Conservation (phyloP, 2,888 invertebrate genomes). For the Germaria angustata region DNA sequence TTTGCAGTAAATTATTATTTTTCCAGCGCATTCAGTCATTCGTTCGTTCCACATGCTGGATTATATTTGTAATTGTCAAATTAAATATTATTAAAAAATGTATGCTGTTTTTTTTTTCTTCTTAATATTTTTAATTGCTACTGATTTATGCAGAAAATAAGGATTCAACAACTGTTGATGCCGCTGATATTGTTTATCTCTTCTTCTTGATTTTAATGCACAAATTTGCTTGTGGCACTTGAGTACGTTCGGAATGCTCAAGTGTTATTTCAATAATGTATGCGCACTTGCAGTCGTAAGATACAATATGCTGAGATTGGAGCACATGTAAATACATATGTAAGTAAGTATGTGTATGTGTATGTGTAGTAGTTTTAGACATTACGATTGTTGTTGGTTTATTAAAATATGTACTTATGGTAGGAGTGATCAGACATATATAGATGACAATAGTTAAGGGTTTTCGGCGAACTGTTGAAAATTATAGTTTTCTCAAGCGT, state of each 20-base stretch:
- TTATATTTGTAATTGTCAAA: slow-evolving; percentile 28
- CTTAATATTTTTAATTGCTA: slow-evolving; percentile 25
- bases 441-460: neutral
- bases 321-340: neutral
- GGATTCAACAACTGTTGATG: slow-evolving; percentile 7
- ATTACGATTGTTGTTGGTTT: slow-evolving; percentile 5
- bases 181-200: neutral
- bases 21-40: slow-evolving; percentile 1
- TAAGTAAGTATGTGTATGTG: neutral
- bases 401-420: neutral
- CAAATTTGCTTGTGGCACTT: slow-evolving; percentile 24
- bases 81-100: slow-evolving; percentile 38
- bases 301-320: slow-evolving; percentile 24
- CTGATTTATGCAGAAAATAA: slow-evolving; percentile 36
- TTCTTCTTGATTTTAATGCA: neutral
- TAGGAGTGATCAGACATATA: neutral
- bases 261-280: slow-evolving; percentile 28
- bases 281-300: neutral
- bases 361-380: neutral
- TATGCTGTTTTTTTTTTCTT: neutral
- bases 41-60: neutral
- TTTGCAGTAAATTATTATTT: neutral
- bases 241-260: neutral
- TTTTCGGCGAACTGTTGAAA: neutral
- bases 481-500: no score